A percentile compares a stretch with the other conserved stretches of the same genome.
Evolutionary conservation across 2,113 vertebrate genomes (phyloP).

Genomic region (Nesogale talazaci): DNA sequence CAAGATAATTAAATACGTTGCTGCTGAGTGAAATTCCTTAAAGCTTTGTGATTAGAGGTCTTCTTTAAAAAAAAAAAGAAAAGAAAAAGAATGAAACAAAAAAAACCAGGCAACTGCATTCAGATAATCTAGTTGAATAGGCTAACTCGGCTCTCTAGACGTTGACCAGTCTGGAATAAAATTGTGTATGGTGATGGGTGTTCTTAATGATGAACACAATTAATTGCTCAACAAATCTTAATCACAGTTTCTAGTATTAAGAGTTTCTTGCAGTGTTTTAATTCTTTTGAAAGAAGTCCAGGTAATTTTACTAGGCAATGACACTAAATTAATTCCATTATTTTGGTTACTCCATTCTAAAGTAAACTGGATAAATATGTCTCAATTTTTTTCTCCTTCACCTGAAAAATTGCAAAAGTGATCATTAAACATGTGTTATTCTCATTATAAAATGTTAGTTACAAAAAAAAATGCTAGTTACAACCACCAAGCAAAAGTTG

Average conservation of each 20-base stretch:
- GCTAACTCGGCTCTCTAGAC: slow-evolving; percentile 56
- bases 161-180: slow-evolving; percentile 43
- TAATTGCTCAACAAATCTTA: slow-evolving; percentile 39
- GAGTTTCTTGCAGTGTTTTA: slow-evolving; percentile 29
- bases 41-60: slow-evolving; percentile 75
- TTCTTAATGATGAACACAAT: background rate
- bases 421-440: slow-evolving; percentile 57
- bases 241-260: slow-evolving; percentile 39
- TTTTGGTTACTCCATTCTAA: slow-evolving; percentile 49
- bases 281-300: slow-evolving; percentile 46
- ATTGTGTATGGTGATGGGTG: slow-evolving; percentile 49
- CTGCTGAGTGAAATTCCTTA: slow-evolving; percentile 77
- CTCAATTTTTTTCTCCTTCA: slow-evolving; percentile 44
- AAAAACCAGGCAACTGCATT: slow-evolving; percentile 47
- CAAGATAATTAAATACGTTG: slow-evolving; percentile 81
- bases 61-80: slow-evolving; percentile 66
- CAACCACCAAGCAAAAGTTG: slow-evolving; percentile 54
- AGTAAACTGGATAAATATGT: slow-evolving; percentile 45
- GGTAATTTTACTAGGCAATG: slow-evolving; percentile 33
- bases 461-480: slow-evolving; percentile 64
- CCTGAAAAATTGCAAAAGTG: slow-evolving; percentile 16
- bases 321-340: slow-evolving; percentile 55
- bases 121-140: slow-evolving; percentile 77
- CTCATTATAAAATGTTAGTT: slow-evolving; percentile 63
- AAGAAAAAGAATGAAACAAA: background rate